phyloP scores from a whole-genome alignment of 2,888 invertebrate species.

The Hypomecis atomaria region DNA sequence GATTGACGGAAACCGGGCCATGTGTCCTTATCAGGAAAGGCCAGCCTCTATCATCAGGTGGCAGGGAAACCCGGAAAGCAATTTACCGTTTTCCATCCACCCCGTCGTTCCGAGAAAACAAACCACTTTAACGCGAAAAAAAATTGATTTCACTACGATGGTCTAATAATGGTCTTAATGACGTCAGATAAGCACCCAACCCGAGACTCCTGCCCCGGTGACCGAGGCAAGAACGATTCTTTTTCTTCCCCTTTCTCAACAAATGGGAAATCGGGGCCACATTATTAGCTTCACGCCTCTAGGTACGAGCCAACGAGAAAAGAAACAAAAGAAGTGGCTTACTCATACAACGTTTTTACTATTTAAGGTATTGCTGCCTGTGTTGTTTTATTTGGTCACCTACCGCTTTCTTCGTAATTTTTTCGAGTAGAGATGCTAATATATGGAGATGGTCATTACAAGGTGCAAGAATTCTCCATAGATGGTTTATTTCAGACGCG shows the following conservation, averaged over 20 bases:
- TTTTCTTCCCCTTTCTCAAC: constrained; percentile 60
- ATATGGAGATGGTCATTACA: no score
- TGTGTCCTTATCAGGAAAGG: constrained; percentile 40
- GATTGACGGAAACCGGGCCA: constrained; percentile 29
- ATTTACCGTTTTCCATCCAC: constrained; percentile 54
- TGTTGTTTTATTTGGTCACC: no score
- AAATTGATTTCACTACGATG: constrained; percentile 49
- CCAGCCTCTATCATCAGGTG: constrained; percentile 50
- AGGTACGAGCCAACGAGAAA: constrained; percentile 10
- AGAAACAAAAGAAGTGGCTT: not conserved
- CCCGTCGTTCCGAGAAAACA: constrained; percentile 44
- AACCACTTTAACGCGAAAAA: constrained; percentile 50
- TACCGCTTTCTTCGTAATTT: no score
- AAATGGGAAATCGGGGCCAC: constrained; percentile 65
- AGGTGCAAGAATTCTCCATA: no score
- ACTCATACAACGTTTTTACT: not conserved
- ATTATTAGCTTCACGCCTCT: constrained; percentile 52
- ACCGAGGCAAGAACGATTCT: constrained; percentile 54
- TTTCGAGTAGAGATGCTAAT: no score
- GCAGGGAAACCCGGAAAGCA: constrained; percentile 51
- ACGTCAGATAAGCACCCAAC: constrained; percentile 42
- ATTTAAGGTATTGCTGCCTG: not conserved
- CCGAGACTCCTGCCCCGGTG: constrained; percentile 40
- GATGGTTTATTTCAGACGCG: no score
- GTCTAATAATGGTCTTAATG: constrained; percentile 43